Conservation (phyloP, 2,888 invertebrate genomes). For the Metallyticus violacea region DNA sequence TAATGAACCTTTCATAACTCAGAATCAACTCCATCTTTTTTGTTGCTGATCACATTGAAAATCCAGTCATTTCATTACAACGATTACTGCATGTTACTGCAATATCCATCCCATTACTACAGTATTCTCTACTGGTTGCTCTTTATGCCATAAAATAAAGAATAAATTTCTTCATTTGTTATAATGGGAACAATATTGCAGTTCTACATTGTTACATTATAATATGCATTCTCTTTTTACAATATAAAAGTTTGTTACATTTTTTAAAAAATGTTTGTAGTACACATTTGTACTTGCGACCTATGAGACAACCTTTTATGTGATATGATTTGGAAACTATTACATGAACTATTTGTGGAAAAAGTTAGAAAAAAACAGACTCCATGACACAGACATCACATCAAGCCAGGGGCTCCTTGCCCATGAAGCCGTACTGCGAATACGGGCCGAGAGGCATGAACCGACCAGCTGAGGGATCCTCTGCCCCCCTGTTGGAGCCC, state of each 20-base stretch:
- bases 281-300: background rate
- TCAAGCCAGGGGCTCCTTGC: constrained; percentile 45
- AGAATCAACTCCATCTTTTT: background rate
- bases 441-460: constrained; percentile 56
- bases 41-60: background rate
- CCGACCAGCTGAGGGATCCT: constrained; percentile 38
- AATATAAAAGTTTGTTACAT: background rate
- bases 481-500: constrained; percentile 36
- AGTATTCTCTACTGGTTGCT: background rate
- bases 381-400: background rate
- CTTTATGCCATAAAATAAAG: background rate
- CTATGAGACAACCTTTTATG: background rate
- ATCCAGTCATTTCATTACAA: background rate
- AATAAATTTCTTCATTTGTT: background rate
- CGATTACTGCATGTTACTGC: background rate
- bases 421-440: constrained; percentile 61
- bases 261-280: background rate
- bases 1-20: background rate
- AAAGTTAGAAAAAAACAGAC: background rate
- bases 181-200: background rate
- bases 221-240: background rate
- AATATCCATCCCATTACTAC: background rate
- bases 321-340: background rate
- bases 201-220: background rate
- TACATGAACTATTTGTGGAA: background rate